Evolutionary conservation across 2,113 vertebrate species (phyloP), one percentile per base, ranked within the genome.

Genomic region (Lates calcarifer): DNA sequence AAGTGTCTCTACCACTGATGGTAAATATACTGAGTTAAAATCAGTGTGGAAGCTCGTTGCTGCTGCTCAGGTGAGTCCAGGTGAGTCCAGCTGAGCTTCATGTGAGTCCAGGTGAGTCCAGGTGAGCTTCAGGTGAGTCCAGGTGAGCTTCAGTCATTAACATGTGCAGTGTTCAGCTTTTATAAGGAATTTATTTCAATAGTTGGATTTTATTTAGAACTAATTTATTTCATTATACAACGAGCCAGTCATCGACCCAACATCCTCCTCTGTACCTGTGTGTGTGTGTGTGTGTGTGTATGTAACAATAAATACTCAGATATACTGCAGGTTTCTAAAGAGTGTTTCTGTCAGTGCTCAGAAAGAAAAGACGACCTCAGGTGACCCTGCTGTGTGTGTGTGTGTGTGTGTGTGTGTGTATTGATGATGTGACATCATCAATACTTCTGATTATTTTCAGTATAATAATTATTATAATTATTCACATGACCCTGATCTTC

Each of bases 131-230:
- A n/a, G n/a, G n/a, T n/a, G n/a, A n/a, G n/a, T n/a, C n/a, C n/a
- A n/a, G n/a, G n/a, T n/a, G n/a, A n/a, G n/a, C n/a, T n/a, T n/a
- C n/a, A n/a, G n/a, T n/a, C n/a, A n/a, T n/a, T n/a, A n/a, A n/a
- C n/a, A n/a, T n/a, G n/a, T n/a, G n/a, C n/a, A n/a, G n/a, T n/a
- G n/a, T n/a, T 53, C 64, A 56, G 37, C 22, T 89, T 89, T 87
- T 74, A 80, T 87, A 85, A 60, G 57, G 67, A 83, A 87, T 90
- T 90, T 90, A 87, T 81, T 89, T 83, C 64, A 64, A 70, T 78
- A 77, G 33, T 55, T 84, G 7, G 57, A 33, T 69, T 79, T 89
- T 1, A 80, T 84, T 78, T 49, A 81, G 39, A 87, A 81, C 85
- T 83, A 83, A 78, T 64, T 81, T 15, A 72, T 77, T 58, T 83